Conservation (phyloP, 2,888 invertebrate species). For the Cosmia trapezina region DNA sequence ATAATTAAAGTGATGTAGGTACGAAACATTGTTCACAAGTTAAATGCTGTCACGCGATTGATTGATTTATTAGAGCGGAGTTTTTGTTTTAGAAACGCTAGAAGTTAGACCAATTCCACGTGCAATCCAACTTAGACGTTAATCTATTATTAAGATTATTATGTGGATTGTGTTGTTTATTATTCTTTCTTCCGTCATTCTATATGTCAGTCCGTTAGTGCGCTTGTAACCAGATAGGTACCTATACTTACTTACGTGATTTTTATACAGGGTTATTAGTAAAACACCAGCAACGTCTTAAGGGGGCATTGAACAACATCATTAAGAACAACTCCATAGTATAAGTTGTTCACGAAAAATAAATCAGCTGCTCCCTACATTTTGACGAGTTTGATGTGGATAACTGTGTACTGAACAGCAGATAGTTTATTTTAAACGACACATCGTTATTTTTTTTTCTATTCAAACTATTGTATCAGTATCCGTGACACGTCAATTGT, state of each 20-base stretch:
- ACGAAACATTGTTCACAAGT: slow-evolving; percentile 34
- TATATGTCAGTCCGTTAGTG: neutral
- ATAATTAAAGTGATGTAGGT: slow-evolving; percentile 44
- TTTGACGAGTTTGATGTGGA: too few species aligned
- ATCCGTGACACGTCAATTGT: neutral
- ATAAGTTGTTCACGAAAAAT: too few species aligned
- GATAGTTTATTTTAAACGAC: neutral
- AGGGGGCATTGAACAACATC: too few species aligned
- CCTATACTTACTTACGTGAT: neutral
- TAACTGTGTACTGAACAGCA: too few species aligned
- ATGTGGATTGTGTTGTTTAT: neutral
- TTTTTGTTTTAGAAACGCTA: slow-evolving; percentile 18
- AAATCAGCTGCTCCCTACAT: too few species aligned
- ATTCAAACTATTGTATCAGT: neutral
- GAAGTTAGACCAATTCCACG: neutral
- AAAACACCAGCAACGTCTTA: too few species aligned
- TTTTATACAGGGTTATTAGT: too few species aligned
- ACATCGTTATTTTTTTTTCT: neutral
- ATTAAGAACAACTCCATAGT: too few species aligned
- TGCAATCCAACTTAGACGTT: neutral
- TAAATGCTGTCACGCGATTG: slow-evolving; percentile 44
- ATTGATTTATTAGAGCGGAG: slow-evolving; percentile 41
- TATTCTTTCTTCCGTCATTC: neutral
- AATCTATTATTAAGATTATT: neutral
- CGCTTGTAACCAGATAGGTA: neutral